Evolutionary conservation across 1,140 invertebrate genomes (phyloP).

Genomic region (Drosophila chauvacae): DNA sequence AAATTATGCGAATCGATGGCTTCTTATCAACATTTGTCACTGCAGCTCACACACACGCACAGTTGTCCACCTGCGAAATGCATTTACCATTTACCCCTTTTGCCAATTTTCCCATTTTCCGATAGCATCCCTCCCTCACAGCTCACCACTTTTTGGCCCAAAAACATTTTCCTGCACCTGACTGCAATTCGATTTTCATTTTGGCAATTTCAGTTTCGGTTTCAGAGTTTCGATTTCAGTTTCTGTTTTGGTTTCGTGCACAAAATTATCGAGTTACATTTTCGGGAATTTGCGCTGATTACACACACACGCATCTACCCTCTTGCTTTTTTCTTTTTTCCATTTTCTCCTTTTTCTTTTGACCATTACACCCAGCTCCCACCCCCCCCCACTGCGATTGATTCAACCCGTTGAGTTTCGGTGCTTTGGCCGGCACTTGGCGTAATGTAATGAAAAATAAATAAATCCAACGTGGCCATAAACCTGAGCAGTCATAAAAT

Average conservation of each 20-base stretch:
- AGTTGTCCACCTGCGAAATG: conserved; percentile 26
- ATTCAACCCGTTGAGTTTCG: conserved; percentile 25
- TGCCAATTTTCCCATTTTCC: conserved; percentile 18
- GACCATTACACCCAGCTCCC: conserved; percentile 8
- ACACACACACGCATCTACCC: conserved; percentile 11
- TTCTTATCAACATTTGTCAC: conserved; percentile 62
- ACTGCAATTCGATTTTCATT: conserved; percentile 38
- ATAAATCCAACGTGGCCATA: conserved; percentile 46
- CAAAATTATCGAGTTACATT: conserved; percentile 48
- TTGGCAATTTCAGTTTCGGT: conserved; percentile 41
- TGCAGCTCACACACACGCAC: conserved; percentile 14
- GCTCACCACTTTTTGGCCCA: conserved; percentile 4
- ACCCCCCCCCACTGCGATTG: background rate
- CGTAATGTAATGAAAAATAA: conserved; percentile 62
- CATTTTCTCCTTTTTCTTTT: background rate
- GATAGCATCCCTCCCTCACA: background rate
- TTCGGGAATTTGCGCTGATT: conserved; percentile 36
- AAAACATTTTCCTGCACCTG: conserved; percentile 21
- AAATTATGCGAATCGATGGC: conserved; percentile 59
- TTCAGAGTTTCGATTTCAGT: conserved; percentile 43
- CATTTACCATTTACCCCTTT: conserved; percentile 12
- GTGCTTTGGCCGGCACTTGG: conserved; percentile 19
- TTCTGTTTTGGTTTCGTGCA: conserved; percentile 26
- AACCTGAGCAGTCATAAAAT: conserved; percentile 62
- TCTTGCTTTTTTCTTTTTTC: background rate